phyloP scores from a whole-genome alignment of 2,113 vertebrate genomes.

The Cebidichthys violaceus region DNA sequence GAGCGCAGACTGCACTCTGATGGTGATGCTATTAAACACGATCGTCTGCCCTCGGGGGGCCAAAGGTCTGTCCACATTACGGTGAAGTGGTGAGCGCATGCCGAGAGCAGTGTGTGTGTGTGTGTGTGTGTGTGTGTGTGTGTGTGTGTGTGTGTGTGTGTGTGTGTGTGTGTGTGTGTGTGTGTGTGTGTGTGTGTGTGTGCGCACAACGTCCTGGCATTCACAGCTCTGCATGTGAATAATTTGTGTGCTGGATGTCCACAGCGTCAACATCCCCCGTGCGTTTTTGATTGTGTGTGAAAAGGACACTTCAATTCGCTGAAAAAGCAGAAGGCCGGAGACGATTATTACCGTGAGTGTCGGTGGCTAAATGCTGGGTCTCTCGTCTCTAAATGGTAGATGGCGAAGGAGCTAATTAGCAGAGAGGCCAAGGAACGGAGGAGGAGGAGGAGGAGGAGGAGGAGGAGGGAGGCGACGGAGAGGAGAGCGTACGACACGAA shows the following conservation, averaged over 20 bases:
- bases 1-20: constrained; percentile 39
- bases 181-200: background rate
- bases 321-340: background rate
- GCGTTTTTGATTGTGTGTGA: background rate
- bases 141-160: background rate
- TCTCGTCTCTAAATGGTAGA: constrained; percentile 12
- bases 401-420: constrained; percentile 24
- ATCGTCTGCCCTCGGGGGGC: constrained; percentile 39
- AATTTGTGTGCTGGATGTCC: background rate
- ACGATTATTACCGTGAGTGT: background rate
- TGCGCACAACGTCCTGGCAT: too few relatives aligned
- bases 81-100: constrained; percentile 27
- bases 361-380: constrained; percentile 13
- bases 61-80: constrained; percentile 60
- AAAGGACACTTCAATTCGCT: background rate
- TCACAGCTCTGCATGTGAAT: background rate
- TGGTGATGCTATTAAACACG: constrained; percentile 68
- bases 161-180: constrained; percentile 11
- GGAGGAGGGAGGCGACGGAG: background rate
- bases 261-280: background rate
- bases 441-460: too few relatives aligned
- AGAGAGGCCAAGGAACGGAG: background rate
- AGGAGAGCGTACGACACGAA: background rate
- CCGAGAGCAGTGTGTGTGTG: constrained; percentile 9
- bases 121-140: constrained; percentile 5